These are phyloP conservation scores for Cnemophilus loriae DNA, from an alignment of 2,113 vertebrate species.

Conservation along the genomic window DNA sequence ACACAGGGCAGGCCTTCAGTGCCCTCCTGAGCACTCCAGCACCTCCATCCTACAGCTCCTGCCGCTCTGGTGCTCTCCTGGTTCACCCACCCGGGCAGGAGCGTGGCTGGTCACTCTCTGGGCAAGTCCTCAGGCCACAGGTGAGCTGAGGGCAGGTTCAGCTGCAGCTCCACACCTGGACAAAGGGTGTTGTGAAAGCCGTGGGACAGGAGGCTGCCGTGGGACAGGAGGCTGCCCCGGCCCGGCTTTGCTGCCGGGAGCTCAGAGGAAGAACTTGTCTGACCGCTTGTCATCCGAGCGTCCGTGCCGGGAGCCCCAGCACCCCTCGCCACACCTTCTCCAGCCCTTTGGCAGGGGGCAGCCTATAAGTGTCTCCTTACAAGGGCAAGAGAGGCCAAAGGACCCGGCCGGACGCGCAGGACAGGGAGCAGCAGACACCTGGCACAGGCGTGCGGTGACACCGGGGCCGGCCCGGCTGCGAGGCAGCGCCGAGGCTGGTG, in stretches of 20 bases:
- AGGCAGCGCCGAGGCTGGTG: background rate
- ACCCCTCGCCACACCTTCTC: background rate
- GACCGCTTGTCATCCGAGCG: background rate
- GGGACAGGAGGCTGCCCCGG: background rate
- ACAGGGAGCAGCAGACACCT: background rate
- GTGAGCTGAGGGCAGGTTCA: background rate
- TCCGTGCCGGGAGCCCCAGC: background rate
- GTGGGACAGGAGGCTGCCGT: background rate
- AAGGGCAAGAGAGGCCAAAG: background rate
- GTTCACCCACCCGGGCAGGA: fast-evolving
- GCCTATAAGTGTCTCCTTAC: background rate
- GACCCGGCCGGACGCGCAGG: background rate
- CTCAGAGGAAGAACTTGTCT: conserved; percentile 48
- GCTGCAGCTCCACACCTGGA: background rate
- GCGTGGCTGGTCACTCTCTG: fast-evolving
- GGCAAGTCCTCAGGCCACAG: background rate
- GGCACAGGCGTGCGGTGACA: fast-evolving
- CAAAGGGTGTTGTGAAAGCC: background rate
- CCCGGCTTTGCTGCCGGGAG: background rate
- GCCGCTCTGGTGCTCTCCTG: fast-evolving
- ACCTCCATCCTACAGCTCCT: fast-evolving
- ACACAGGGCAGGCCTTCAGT: background rate
- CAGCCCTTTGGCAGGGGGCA: background rate
- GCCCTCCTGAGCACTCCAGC: fast-evolving
- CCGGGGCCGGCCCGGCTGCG: fast-evolving